Base-by-base conservation (phyloP, 2,888 invertebrate genomes). In the Meiosimyza platycephala region DNA sequence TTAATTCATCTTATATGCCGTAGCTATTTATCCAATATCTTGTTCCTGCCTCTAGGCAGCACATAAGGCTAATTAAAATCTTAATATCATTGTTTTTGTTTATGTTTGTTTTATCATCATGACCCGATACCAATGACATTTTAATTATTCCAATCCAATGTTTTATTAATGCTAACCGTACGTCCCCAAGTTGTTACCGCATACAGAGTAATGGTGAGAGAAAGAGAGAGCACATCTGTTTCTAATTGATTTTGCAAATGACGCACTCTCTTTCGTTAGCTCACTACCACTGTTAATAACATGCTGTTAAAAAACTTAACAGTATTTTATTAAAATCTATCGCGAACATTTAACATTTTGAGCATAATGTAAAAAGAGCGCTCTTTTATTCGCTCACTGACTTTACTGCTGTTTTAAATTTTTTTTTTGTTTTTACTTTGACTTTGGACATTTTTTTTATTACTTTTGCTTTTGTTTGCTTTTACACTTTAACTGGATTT, bases 371-470 rank as follows among this genome's bases (percentile, higher is more conserved):
- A 28, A 28, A 3, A 28, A 28, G 2, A 28, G 4, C 40, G 6
- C 40, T 40, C 40, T 40, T 9, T 59, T 9, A 16, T 33, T 7
- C 57, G 66, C 16, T 33, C 40, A 67, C 51, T 76, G 47, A 62
- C 52, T 54, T 28, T 73, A 54, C 50, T 59, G 33, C 9, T 59
- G 33, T 15, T 66, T 50, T 57, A 68, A 18, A 48, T 55, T 64
- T 59, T 52, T 66, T 28, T 71, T 71, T 67, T 73, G 51, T 60
- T 70, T 75, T 74, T 64, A 74, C 73, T 60, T 75, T 70, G 57
- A 52, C 16, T 50, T 54, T 59, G 62, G 4, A 60, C 54, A 62
- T 70, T 57, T 57, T 65, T 65, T 65, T 33, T 33, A 6, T 47
- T 33, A 16, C 40, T 6, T 40, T 47, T 40, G 12, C 48, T 13